Evolutionary conservation across 2,797 vertebrate genomes (phyloP).

Genomic region (Xerus rutilus): DNA sequence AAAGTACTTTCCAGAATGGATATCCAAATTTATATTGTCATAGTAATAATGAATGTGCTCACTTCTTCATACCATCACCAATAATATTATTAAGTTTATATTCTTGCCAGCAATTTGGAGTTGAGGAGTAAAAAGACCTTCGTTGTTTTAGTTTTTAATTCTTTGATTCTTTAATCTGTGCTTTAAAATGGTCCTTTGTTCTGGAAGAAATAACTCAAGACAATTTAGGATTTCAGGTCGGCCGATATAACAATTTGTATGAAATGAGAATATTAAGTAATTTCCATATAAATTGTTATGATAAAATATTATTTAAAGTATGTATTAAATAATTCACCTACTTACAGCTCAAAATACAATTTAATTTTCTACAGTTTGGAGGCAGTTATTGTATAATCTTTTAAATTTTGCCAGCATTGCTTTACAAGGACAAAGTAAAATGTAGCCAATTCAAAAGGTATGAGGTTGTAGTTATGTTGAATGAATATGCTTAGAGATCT

Average conservation of each 20-base stretch:
- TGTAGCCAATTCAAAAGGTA: background rate
- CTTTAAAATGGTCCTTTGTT: background rate
- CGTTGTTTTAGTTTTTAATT: background rate
- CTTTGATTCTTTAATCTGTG: slow-evolving; percentile 11
- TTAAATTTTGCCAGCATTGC: background rate
- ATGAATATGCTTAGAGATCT: background rate
- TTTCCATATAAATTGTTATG: background rate
- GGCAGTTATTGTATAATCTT: slow-evolving; percentile 36
- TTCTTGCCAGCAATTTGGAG: background rate
- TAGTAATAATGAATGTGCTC: background rate
- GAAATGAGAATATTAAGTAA: slow-evolving; percentile 37
- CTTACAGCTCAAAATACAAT: background rate
- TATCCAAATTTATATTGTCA: background rate
- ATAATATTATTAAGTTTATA: background rate
- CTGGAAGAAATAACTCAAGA: slow-evolving; percentile 26
- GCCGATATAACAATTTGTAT: background rate
- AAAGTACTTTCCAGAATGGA: background rate
- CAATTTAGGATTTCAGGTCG: background rate
- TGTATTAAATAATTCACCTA: slow-evolving; percentile 8
- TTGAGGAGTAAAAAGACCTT: background rate
- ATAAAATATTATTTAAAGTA: slow-evolving; percentile 8
- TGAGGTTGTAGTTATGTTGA: background rate
- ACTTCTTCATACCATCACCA: background rate
- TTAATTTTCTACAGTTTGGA: slow-evolving; percentile 1
- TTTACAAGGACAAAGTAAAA: slow-evolving; percentile 28